Conservation (phyloP, 2,888 invertebrate species). For the Drosophila eohydei region DNA sequence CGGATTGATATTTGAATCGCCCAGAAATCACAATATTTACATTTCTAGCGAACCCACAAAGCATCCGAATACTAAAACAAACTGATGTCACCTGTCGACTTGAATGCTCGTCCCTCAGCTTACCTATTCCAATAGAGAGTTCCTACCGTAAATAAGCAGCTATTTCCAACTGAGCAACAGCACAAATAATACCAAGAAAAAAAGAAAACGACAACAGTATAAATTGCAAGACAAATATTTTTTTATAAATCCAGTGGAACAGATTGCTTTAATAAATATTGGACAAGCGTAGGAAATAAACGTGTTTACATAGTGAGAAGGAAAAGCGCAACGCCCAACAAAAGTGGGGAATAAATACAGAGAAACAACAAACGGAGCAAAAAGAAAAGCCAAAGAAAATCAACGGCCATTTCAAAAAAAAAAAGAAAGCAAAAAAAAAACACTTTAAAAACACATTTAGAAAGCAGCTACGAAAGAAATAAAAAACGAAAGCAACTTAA, state of each 20-base stretch:
- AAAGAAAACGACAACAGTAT: slow-evolving; percentile 27
- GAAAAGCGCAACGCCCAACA: slow-evolving; percentile 7
- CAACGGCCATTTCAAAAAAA: slow-evolving; percentile 64
- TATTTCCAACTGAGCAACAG: background rate
- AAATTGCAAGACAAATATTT: slow-evolving; percentile 72
- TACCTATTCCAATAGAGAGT: slow-evolving; percentile 2
- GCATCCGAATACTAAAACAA: background rate
- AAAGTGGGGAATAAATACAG: slow-evolving; percentile 21
- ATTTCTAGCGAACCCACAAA: background rate
- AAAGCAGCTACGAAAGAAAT: slow-evolving; percentile 48
- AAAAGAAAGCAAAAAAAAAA: slow-evolving; percentile 44
- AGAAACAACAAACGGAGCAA: slow-evolving; percentile 36
- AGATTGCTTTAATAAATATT: slow-evolving; percentile 81
- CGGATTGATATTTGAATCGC: background rate
- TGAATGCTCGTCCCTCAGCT: background rate
- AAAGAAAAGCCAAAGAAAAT: slow-evolving; percentile 38
- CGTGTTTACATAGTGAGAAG: slow-evolving; percentile 66
- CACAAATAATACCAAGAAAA: slow-evolving; percentile 1
- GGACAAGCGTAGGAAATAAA: slow-evolving; percentile 47
- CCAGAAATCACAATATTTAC: background rate
- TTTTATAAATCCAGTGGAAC: slow-evolving; percentile 69
- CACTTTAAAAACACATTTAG: slow-evolving; percentile 80
- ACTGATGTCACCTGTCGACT: background rate
- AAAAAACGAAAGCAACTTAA: slow-evolving; percentile 50
- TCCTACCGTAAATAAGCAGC: slow-evolving; percentile 28